Evolutionary conservation across 1,140 invertebrate genomes (phyloP).

Genomic region (Macrostomum lignano): DNA sequence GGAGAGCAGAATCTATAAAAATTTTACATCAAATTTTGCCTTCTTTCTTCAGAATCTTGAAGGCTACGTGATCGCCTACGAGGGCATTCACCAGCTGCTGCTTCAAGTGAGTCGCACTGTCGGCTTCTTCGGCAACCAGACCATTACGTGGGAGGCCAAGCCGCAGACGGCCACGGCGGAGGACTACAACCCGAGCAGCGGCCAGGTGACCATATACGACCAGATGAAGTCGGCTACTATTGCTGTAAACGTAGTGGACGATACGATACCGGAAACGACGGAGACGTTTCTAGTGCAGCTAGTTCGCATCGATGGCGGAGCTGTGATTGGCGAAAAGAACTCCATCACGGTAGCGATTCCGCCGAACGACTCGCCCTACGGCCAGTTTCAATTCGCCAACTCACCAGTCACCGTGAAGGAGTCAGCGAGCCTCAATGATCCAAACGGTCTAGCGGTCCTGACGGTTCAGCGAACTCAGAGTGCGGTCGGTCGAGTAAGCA

Average conservation of each 20-base stretch:
- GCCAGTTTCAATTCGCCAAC: slow-evolving; percentile 11
- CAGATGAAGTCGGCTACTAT: slow-evolving; percentile 13
- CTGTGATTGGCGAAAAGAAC: slow-evolving; percentile 11
- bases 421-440: slow-evolving; percentile 11
- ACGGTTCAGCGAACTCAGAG: no score
- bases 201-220: slow-evolving; percentile 13
- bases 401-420: slow-evolving; percentile 9
- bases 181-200: slow-evolving; percentile 14
- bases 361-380: slow-evolving; percentile 23
- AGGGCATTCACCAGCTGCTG: slow-evolving; percentile 13
- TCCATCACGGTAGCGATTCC: slow-evolving; percentile 15
- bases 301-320: slow-evolving; percentile 12
- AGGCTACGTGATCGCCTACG: slow-evolving; percentile 16
- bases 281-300: slow-evolving; percentile 17
- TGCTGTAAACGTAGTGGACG: slow-evolving; percentile 16
- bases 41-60: slow-evolving; percentile 15
- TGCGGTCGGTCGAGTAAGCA: no score
- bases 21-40: neutral
- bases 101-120: slow-evolving; percentile 12
- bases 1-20: no score
- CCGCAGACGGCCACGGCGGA: slow-evolving; percentile 11
- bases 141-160: slow-evolving; percentile 15
- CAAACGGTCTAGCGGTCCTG: no score
- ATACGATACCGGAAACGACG: slow-evolving; percentile 13
- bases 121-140: slow-evolving; percentile 14